A percentile compares a stretch with the other conserved stretches of the same genome.
Evolutionary conservation across 2,888 invertebrate species (phyloP).

Genomic region (Leptarthrus brevirostris): DNA sequence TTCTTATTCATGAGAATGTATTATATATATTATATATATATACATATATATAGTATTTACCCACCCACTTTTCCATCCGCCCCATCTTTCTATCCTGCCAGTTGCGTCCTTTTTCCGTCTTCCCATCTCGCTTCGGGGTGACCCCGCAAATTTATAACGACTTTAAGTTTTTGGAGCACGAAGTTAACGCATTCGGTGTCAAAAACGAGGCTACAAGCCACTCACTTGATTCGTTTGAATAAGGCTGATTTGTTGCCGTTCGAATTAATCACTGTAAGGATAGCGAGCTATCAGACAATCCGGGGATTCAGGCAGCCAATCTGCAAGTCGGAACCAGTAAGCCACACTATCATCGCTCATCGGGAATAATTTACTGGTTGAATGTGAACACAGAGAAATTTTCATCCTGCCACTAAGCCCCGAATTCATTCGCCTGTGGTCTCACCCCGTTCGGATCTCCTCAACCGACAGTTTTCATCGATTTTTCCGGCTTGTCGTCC

Average conservation of each 20-base stretch:
- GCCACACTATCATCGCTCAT: not conserved
- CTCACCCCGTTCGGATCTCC: not conserved
- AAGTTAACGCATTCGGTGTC: too few species aligned
- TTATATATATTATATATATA: too few species aligned
- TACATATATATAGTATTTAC: slow-evolving; percentile 16
- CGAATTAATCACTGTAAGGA: too few species aligned
- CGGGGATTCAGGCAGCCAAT: too few species aligned
- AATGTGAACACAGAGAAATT: not conserved
- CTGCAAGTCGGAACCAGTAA: not conserved
- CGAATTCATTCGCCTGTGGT: not conserved
- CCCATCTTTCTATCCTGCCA: not conserved
- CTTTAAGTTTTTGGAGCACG: not conserved
- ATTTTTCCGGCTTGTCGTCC: slow-evolving; percentile 15
- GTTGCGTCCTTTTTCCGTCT: not conserved
- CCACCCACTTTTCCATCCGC: not conserved
- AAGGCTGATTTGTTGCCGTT: too few species aligned
- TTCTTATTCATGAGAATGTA: slow-evolving; percentile 33
- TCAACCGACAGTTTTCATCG: slow-evolving; percentile 13
- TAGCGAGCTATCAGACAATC: too few species aligned
- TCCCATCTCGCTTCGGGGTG: not conserved
- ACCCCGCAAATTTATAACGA: not conserved
- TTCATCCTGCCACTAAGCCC: not conserved
- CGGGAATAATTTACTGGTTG: slow-evolving; percentile 18
- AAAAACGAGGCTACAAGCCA: too few species aligned
- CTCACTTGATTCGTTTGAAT: too few species aligned